phyloP scores from a whole-genome alignment of 2,888 invertebrate genomes.

The Ariolimax columbianus region DNA sequence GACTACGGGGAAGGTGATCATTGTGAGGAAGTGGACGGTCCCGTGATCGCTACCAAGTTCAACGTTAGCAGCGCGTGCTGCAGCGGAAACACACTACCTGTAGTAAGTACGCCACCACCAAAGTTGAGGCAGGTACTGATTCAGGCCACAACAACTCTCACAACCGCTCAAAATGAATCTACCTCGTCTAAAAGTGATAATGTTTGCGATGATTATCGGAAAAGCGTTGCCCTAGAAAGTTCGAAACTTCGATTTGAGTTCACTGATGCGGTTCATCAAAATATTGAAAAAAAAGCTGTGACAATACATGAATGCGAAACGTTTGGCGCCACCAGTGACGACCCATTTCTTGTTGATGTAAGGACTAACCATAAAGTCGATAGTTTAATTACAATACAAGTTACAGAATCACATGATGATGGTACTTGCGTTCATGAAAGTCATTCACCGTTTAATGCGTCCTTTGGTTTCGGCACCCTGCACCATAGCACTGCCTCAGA shows the following conservation, averaged over 20 bases:
- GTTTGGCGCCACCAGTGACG: neutral
- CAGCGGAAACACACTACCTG: neutral
- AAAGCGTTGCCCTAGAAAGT: neutral
- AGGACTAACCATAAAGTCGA: neutral
- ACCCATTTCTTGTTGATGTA: neutral
- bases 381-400: neutral
- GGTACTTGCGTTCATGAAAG: neutral
- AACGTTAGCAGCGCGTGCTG: neutral
- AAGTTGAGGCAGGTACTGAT: neutral
- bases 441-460: neutral
- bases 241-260: neutral
- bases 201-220: neutral
- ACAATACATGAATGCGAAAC: neutral
- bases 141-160: neutral
- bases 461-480: neutral
- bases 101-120: neutral
- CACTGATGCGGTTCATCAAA: neutral
- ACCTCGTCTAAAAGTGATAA: no score
- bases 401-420: neutral
- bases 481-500: neutral
- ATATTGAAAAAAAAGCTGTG: neutral
- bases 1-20: slow-evolving; percentile 4
- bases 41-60: slow-evolving; percentile 26
- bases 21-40: neutral
- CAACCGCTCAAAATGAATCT: neutral